These are phyloP conservation scores for Melanerpes aurifrons DNA, from an alignment of 2,113 vertebrate genomes.

Conservation along the genomic window DNA sequence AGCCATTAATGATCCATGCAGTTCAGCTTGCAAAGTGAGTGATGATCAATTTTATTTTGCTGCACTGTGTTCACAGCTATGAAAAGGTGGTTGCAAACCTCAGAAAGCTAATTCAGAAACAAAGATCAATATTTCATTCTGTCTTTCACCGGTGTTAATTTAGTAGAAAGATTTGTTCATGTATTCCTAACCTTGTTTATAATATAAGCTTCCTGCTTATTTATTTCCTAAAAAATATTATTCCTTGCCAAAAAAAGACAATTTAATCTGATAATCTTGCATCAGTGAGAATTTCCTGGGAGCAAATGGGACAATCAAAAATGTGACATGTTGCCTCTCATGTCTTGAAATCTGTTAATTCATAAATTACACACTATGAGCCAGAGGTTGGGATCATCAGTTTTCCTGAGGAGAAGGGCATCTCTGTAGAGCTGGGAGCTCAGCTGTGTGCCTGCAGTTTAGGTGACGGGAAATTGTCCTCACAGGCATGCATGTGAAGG, in stretches of 20 bases:
- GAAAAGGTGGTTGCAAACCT: slow-evolving; percentile 44
- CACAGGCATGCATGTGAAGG: accelerated
- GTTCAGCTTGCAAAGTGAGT: slow-evolving; percentile 34
- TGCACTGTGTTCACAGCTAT: not conserved
- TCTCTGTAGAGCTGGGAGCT: not conserved
- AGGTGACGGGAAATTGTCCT: not conserved
- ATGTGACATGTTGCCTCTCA: not conserved
- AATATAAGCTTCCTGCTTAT: not conserved
- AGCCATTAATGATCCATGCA: slow-evolving; percentile 44
- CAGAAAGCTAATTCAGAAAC: slow-evolving; percentile 40
- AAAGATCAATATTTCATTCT: slow-evolving; percentile 64
- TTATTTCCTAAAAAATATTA: not conserved
- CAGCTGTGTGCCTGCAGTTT: not conserved
- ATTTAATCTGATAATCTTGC: not conserved
- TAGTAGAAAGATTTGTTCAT: not conserved
- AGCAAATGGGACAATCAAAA: not conserved
- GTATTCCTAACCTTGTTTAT: not conserved
- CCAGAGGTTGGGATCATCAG: not conserved
- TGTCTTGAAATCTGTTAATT: not conserved
- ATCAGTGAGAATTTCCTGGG: not conserved
- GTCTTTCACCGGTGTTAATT: not conserved
- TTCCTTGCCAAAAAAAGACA: not conserved
- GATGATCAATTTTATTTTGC: slow-evolving; percentile 51
- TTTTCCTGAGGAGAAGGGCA: not conserved
- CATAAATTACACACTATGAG: not conserved